A percentile compares a stretch with the other conserved stretches of the same genome.
These are phyloP conservation scores for Ianthella basta DNA, from an alignment of 37 sponge, comb jelly and placozoan genomes.

Conservation along the genomic window DNA sequence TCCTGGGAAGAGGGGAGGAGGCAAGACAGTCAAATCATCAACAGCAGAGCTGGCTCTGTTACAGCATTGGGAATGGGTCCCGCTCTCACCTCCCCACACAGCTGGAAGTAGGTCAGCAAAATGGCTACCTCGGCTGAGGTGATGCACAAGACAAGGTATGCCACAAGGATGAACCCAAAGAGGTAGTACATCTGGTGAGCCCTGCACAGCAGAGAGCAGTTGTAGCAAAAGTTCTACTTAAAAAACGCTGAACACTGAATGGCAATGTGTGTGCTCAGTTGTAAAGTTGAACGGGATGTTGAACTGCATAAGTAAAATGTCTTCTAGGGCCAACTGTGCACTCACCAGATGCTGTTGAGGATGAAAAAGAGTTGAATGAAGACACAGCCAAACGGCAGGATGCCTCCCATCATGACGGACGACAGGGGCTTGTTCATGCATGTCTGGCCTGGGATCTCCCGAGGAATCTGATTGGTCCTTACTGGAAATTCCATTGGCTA, in stretches of 20 bases:
- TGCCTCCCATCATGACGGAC: slow-evolving; percentile 94
- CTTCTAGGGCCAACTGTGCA: background rate
- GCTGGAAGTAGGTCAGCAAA: slow-evolving; percentile 98
- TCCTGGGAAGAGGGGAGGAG: slow-evolving; percentile 43
- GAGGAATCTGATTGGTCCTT: slow-evolving; percentile 95
- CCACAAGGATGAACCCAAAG: slow-evolving; percentile 98
- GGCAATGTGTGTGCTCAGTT: too few relatives aligned
- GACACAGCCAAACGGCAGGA: slow-evolving; percentile 97
- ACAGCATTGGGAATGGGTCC: background rate
- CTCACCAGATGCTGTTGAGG: slow-evolving; percentile 97
- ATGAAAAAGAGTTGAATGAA: slow-evolving; percentile 99
- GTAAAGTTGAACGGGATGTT: too few relatives aligned
- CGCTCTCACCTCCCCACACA: slow-evolving; percentile 82
- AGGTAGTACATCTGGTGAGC: slow-evolving; percentile 98
- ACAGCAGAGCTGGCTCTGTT: background rate
- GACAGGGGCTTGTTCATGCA: slow-evolving; percentile 78
- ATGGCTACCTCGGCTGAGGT: slow-evolving; percentile 93
- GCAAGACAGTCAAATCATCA: background rate
- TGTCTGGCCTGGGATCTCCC: slow-evolving; percentile 96
- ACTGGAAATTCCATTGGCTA: slow-evolving; percentile 84
- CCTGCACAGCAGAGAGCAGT: slow-evolving; percentile 55
- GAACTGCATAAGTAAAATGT: background rate
- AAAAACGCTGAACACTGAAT: too few relatives aligned
- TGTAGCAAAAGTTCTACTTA: too few relatives aligned
- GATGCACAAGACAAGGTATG: slow-evolving; percentile 84